A percentile compares a stretch with the other conserved stretches of the same genome.
Evolutionary conservation across 2,888 invertebrate species (phyloP).

Genomic region (Ectobius pallidus): DNA sequence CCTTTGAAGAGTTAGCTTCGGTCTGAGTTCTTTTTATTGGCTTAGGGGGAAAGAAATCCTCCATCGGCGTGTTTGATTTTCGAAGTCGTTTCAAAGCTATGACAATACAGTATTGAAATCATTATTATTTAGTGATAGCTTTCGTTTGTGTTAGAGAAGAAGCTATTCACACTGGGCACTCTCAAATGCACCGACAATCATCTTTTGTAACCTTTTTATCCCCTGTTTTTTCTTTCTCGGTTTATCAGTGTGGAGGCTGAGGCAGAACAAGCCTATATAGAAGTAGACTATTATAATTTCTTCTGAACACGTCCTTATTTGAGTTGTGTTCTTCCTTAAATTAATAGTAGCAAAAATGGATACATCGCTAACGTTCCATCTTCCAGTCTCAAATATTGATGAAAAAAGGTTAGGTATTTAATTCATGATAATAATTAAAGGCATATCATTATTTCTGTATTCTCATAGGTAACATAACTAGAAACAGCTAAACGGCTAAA

Average conservation of each 20-base stretch:
- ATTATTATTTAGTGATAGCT: conserved; percentile 19
- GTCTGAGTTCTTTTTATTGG: neutral
- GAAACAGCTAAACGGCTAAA: no score
- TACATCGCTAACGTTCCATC: no score
- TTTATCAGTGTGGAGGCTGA: neutral
- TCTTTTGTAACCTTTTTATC: neutral
- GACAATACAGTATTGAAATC: conserved; percentile 19
- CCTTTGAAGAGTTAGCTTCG: conserved; percentile 18
- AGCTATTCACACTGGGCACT: neutral
- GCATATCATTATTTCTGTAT: no score
- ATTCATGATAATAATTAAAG: no score
- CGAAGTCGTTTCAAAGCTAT: neutral
- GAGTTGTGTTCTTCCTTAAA: no score
- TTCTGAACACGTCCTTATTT: no score
- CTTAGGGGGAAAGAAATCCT: neutral
- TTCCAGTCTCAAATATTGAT: no score
- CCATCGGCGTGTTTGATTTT: conserved; percentile 13
- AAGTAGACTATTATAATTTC: neutral
- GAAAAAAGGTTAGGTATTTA: no score
- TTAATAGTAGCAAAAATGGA: no score
- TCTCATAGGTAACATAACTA: no score
- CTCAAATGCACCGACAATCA: neutral
- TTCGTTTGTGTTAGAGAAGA: conserved; percentile 5
- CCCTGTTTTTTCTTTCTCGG: neutral
- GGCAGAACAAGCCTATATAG: neutral